Base-by-base conservation (phyloP, 1,140 invertebrate genomes). In the Eubasilissa regina region DNA sequence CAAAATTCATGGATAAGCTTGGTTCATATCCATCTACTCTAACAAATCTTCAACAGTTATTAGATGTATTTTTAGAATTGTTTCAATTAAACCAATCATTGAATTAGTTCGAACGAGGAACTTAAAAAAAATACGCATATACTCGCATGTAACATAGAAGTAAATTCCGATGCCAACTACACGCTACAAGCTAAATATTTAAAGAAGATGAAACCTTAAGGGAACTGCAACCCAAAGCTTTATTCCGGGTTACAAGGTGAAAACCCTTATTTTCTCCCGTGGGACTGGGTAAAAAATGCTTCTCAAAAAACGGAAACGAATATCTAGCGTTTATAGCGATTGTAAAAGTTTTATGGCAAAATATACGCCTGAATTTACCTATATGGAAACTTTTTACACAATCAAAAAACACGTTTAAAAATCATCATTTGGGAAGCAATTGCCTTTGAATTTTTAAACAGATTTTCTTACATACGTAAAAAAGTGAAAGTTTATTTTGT, bases 301-400 rank as follows among this genome's bases (percentile, higher is more conserved):
- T 62, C 58, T 11, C 17, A 62, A 62, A 62, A 62, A 62, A 62
- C 62, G 62, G 44, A 66, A 47, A 47, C 11, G 44, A 19, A 47
- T 45, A 66, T 45, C 62, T 66, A 66, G 35, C 62, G 17, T 66
- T 66, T 66, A 66, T 66, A 43, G 62, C 62, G 62, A 66, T 66
- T 66, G 62, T 66, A 66, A 66, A 66, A 66, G 62, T 66, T 66
- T 66, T 66, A 66, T n/a, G 43, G 62, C 44, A 13, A n/a, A 15
- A n/a, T 43, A 43, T 45, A 66, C 43, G 44, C 35, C 62, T n/a
- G 44, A 66, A 66, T 66, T 66, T 66, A 45, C 62, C 62, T 66
- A 66, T 44, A 66, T 43, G 44, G 62, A 66, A 45, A 44, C 35
- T 66, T 66, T 51, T 66, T 45, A 62, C 25, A 19, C 58, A 62